Evolutionary conservation across 2,797 vertebrate species (phyloP), one percentile per base, ranked within the genome.

Genomic region (Aplochiton taeniatus): DNA sequence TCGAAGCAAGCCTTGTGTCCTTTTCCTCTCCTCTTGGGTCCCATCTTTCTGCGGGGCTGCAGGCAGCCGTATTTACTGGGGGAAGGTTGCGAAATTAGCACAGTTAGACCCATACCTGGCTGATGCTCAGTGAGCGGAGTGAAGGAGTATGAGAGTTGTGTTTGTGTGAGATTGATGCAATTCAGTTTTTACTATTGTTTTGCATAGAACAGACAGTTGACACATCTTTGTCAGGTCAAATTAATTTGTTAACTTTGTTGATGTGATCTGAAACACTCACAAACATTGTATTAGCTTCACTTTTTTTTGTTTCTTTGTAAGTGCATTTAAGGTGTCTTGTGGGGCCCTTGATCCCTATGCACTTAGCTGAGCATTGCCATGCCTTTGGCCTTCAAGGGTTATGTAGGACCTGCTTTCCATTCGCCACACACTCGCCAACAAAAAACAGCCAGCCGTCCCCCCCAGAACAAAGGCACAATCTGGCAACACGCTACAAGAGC

Each of bases 21-120:
- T 16, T 52, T 52, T n/a, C 60, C 61, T 18, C 58, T 61, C 19
- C 66, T 19, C 16, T 43, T 47, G 58, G 42, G 50, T 48, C 66
- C 58, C 58, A 73, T 68, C 63, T 18, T 51, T 16, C 46, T 44
- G 72, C 69, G 74, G 73, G 75, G 75, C 83, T 49, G 57, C 68
- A 0, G 63, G 74, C 78, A 80, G 69, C 55, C 55, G 69, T 80
- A 85, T 83, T 85, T 78, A 58, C 70, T 70, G 81, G 86, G 84
- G 86, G 89, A 85, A 85, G 85, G 85, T 85, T 88, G 90, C 84
- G 87, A 87, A 89, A 88, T 83, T 14, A 78, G 84, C 80, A 56
- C 59, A 7, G 68, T 69, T 72, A 65, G 75, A 67, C 72, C 70
- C 78, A 58, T 45, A 45, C 68, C 79, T 90, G 88, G 90, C 85